Percentiles rank a stretch among this genome's conserved stretches.
Evolutionary conservation across 2,888 invertebrate genomes (phyloP).

Genomic region (Limnephilus rhombicus): DNA sequence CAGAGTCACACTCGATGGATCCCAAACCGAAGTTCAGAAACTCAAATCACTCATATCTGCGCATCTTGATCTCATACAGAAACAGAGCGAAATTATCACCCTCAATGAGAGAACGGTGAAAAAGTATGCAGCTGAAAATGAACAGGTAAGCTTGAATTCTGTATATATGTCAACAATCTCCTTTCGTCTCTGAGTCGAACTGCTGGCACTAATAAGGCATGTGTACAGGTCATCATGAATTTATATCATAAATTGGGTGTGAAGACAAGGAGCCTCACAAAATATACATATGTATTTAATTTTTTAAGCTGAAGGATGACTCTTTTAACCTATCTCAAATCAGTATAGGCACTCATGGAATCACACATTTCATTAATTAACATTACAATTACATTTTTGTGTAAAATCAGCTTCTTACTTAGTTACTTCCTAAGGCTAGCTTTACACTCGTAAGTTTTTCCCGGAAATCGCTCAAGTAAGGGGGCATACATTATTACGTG

Average conservation of each 20-base stretch:
- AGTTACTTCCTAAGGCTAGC: no score
- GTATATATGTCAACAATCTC: neutral
- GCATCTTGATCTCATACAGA: slow-evolving; percentile 92
- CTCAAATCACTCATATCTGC: slow-evolving; percentile 88
- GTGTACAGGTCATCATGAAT: neutral
- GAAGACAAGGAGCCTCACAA: neutral
- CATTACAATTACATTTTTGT: no score
- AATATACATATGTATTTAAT: neutral
- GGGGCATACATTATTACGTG: no score
- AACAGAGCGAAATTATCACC: slow-evolving; percentile 90
- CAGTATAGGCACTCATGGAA: no score
- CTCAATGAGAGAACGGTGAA: slow-evolving; percentile 88
- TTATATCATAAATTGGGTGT: neutral
- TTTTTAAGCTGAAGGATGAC: neutral
- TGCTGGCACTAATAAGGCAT: neutral
- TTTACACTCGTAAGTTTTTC: no score
- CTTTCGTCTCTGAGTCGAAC: neutral
- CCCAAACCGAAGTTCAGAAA: slow-evolving; percentile 79
- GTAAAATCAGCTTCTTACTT: no score
- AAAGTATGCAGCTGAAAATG: slow-evolving; percentile 86
- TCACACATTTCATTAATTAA: no score
- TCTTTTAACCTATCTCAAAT: no score
- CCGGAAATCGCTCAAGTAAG: no score
- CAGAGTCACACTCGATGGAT: slow-evolving; percentile 17
- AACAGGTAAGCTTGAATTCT: slow-evolving; percentile 79